Evolutionary conservation across 92 coral and sea anemone species (phyloP), one percentile per base, ranked within the genome.

Genomic region (Epizoanthus scotinus): DNA sequence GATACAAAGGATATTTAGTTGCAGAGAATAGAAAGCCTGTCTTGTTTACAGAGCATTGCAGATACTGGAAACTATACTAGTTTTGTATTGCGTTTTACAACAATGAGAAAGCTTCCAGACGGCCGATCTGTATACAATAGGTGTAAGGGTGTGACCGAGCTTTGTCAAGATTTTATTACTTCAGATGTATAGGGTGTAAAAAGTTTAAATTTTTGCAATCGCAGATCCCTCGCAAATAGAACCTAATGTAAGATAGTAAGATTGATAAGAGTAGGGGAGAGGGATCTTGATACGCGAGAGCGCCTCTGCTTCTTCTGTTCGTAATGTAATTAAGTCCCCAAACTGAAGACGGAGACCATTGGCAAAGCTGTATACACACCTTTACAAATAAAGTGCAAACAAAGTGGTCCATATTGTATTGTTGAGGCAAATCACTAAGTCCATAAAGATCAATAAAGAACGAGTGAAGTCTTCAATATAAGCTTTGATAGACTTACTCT

Each of bases 1-100:
- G 26, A 75, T 59, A 75, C 81, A 75, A 75, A 55, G 56, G 53
- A 63, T 75, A 40, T 75, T 75, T 75, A 63, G 81, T 75, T 75
- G 38, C 36, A 29, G 9, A 75, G 81, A 59, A 75, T 75, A 60
- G 68, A 24, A 58, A 40, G 59, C 81, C 81, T 31, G 81, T 75
- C 36, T 15, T 75, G 68, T 75, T 75, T 75, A 18, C 81, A 7
- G 68, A 75, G 25, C 56, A 58, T 75, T 56, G 55, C 53, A 67
- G 81, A n/a, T 54, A 75, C 38, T 75, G 68, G 26, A 36, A 38
- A 59, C 67, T 60, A 34, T 60, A 75, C 14, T 14, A 47, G 12
- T 67, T 75, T 59, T 40, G 68, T 57, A 29, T 22, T 59, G 68
- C 68, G 28, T 57, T 36, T 52, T 20, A 56, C 57, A 75, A 75